A percentile compares a stretch with the other conserved stretches of the same genome.
These are phyloP conservation scores for Drosophila gunungcola DNA, from an alignment of 1,140 invertebrate genomes.

Conservation along the genomic window DNA sequence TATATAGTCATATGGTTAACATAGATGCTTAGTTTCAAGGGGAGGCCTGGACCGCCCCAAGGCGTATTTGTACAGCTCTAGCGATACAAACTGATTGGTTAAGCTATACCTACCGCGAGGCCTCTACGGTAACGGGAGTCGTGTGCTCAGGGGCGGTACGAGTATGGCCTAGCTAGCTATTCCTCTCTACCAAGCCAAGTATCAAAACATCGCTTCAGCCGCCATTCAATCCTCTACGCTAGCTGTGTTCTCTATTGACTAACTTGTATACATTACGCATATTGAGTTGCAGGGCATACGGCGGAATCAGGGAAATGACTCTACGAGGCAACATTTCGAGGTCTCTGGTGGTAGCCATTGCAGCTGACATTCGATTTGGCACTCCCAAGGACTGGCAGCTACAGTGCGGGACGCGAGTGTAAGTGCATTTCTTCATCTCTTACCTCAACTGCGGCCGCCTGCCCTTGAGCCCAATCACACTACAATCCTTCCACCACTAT, in stretches of 20 bases:
- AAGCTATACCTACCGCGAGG: slow-evolving; percentile 55
- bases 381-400: slow-evolving; percentile 1
- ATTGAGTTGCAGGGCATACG: slow-evolving; percentile 5
- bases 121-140: slow-evolving; percentile 31
- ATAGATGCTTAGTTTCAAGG: slow-evolving; percentile 36
- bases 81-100: slow-evolving; percentile 33
- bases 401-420: slow-evolving; percentile 31
- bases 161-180: slow-evolving; percentile 27
- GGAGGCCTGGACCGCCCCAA: slow-evolving; percentile 1
- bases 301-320: slow-evolving; percentile 22
- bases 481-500: slow-evolving; percentile 14
- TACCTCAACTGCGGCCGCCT: slow-evolving; percentile 9
- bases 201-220: slow-evolving; percentile 10
- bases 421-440: slow-evolving; percentile 10
- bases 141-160: slow-evolving; percentile 21
- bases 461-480: slow-evolving; percentile 18
- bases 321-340: slow-evolving; percentile 60
- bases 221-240: slow-evolving; percentile 31
- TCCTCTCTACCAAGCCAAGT: slow-evolving; percentile 35
- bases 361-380: slow-evolving; percentile 39
- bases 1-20: slow-evolving; percentile 45
- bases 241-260: slow-evolving; percentile 2
- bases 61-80: slow-evolving; percentile 48
- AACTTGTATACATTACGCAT: slow-evolving; percentile 10
- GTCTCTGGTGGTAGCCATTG: slow-evolving; percentile 5